Conservation (phyloP, 2,113 vertebrate genomes). For the Nyctibius bracteatus region DNA sequence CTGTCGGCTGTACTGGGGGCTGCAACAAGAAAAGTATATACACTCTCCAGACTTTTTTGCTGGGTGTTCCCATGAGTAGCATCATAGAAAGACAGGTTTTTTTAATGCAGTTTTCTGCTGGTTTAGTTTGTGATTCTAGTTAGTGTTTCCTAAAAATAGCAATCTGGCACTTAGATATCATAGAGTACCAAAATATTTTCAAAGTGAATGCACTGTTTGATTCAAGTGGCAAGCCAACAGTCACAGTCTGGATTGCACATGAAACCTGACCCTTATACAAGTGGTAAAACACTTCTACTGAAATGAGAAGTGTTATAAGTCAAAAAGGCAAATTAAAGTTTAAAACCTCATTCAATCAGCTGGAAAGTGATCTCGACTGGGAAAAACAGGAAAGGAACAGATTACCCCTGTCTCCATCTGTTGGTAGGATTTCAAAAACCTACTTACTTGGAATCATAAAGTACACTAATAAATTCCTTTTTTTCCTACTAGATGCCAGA, state of each 20-base stretch:
- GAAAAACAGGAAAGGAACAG: not conserved
- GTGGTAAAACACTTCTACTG: not conserved
- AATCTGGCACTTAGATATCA: not conserved
- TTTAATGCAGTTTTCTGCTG: not conserved
- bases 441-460: not conserved
- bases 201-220: not conserved
- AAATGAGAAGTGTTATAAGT: not conserved
- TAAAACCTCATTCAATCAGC: not conserved
- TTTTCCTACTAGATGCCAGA: not conserved
- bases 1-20: not conserved
- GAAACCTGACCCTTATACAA: not conserved
- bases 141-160: not conserved
- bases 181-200: not conserved
- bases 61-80: not conserved
- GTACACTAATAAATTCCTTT: not conserved
- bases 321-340: not conserved
- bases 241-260: not conserved
- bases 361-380: not conserved
- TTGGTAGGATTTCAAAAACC: not conserved
- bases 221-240: not conserved
- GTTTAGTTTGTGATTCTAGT: not conserved
- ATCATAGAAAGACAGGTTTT: not conserved
- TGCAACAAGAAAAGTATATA: not conserved
- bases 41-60: not conserved
- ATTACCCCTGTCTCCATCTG: not conserved